A percentile compares a stretch with the other conserved stretches of the same genome.
phyloP scores from a whole-genome alignment of 2,797 vertebrate species.

The Podarcis lilfordi region DNA sequence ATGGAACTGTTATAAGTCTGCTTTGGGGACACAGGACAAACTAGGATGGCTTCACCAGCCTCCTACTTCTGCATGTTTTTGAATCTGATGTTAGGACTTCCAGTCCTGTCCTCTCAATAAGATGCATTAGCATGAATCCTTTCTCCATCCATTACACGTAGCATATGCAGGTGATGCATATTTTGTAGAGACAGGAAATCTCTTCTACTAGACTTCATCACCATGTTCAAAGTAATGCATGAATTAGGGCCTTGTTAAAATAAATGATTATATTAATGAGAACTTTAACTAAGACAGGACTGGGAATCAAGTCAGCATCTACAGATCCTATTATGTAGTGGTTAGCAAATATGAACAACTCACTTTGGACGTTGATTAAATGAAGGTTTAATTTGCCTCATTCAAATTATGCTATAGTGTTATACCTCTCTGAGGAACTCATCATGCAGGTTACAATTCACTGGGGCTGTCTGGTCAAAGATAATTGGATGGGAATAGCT shows the following conservation, averaged over 20 bases:
- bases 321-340: not conserved
- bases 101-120: not conserved
- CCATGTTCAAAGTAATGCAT: not conserved
- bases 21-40: not conserved
- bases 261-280: conserved; percentile 21
- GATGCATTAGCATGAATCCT: not conserved
- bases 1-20: not conserved
- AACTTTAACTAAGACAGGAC: conserved; percentile 11
- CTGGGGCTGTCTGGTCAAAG: not conserved
- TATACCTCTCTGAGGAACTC: conserved; percentile 13
- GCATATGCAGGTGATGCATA: not conserved
- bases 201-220: conserved; percentile 1
- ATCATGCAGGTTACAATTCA: conserved; percentile 24
- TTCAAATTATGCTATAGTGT: conserved; percentile 24
- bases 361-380: conserved; percentile 29
- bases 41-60: not conserved
- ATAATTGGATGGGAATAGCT: conserved; percentile 7
- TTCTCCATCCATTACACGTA: not conserved
- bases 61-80: not conserved
- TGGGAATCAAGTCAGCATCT: conserved; percentile 5
- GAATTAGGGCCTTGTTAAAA: conserved; percentile 6
- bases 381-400: conserved; percentile 22
- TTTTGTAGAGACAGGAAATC: not conserved
- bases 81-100: not conserved
- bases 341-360: conserved; percentile 19